Conservation (phyloP, 30 jellyfish, hydroid and myxozoan genomes). For the Turritopsis dohrnii region DNA sequence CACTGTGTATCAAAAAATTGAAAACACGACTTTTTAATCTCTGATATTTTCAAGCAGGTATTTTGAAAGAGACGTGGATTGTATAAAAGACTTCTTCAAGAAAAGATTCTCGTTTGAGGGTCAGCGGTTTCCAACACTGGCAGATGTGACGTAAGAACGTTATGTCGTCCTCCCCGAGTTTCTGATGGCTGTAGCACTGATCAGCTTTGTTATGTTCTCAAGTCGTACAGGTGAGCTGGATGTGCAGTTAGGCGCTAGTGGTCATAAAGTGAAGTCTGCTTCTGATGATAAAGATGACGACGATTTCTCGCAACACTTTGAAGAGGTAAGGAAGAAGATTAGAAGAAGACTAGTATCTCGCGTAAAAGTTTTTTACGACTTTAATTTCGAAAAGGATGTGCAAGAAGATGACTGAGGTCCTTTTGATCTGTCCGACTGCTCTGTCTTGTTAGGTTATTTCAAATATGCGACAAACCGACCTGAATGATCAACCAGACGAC, state of each 20-base stretch:
- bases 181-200: too few species aligned
- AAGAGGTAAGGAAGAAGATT: conserved; percentile 21
- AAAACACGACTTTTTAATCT: background rate
- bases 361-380: too few species aligned
- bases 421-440: background rate
- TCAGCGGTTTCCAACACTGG: conserved; percentile 60
- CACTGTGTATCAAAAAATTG: background rate
- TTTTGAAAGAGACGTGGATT: conserved; percentile 92
- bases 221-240: conserved; percentile 83
- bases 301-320: conserved; percentile 19
- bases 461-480: too few species aligned
- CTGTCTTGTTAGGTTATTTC: background rate
- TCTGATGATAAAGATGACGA: conserved; percentile 23
- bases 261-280: conserved; percentile 37
- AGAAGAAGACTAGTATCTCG: too few species aligned
- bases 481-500: too few species aligned
- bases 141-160: conserved; percentile 61
- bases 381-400: too few species aligned
- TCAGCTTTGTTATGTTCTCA: too few species aligned
- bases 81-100: conserved; percentile 86
- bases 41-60: conserved; percentile 63
- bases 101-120: conserved; percentile 87
- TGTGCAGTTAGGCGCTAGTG: conserved; percentile 83
- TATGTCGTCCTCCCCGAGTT: too few species aligned
- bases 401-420: too few species aligned